phyloP scores from a whole-genome alignment of 2,888 invertebrate genomes.

The Schrankia costaestrigalis region DNA sequence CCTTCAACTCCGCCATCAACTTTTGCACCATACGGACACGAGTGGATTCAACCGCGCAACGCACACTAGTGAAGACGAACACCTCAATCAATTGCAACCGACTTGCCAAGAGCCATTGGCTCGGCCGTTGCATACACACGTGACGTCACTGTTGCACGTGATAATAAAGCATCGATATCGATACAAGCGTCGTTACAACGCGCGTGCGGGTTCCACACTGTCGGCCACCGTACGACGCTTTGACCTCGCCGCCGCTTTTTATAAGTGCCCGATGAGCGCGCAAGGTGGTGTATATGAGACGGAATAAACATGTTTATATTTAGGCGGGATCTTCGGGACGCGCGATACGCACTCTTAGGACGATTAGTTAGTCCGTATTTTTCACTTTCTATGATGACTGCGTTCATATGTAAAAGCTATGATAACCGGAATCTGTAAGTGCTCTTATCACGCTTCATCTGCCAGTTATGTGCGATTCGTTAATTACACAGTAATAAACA shows the following conservation, averaged over 20 bases:
- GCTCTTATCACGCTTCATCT: slow-evolving; percentile 18
- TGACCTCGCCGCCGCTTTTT: slow-evolving; percentile 77
- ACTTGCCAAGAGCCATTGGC: slow-evolving; percentile 76
- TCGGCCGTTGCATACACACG: slow-evolving; percentile 61
- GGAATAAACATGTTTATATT: slow-evolving; percentile 67
- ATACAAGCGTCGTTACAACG: slow-evolving; percentile 66
- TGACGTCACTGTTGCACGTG: slow-evolving; percentile 73
- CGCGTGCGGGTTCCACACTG: slow-evolving; percentile 75
- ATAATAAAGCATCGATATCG: slow-evolving; percentile 66
- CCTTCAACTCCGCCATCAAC: slow-evolving; percentile 77
- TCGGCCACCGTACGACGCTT: slow-evolving; percentile 53
- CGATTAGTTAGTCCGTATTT: slow-evolving; percentile 21
- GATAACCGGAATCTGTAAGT: slow-evolving; percentile 23
- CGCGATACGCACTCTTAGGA: slow-evolving; percentile 41
- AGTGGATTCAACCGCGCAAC: slow-evolving; percentile 59
- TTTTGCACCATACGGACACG: slow-evolving; percentile 78
- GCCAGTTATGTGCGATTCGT: slow-evolving; percentile 20
- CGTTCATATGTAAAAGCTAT: slow-evolving; percentile 8
- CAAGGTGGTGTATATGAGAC: slow-evolving; percentile 66
- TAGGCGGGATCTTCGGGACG: slow-evolving; percentile 56
- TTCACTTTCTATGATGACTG: slow-evolving; percentile 18
- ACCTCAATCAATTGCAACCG: slow-evolving; percentile 57
- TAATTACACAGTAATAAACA: slow-evolving; percentile 47
- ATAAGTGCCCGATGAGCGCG: slow-evolving; percentile 74
- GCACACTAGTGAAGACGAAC: slow-evolving; percentile 62